phyloP scores from a whole-genome alignment of 2,888 invertebrate genomes.

The Idaea straminata region DNA sequence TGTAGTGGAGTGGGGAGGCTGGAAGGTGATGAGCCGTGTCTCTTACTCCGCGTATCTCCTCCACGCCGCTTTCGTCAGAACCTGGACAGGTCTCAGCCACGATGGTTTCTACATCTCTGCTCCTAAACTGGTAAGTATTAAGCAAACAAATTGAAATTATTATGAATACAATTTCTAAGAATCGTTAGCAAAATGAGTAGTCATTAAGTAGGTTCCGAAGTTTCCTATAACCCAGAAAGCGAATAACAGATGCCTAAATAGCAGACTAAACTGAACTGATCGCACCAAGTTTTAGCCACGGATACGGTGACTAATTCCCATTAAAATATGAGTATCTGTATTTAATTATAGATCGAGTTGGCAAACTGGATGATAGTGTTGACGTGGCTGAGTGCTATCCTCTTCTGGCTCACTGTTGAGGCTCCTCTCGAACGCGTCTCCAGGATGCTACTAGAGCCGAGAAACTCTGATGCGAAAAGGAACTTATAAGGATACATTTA shows the following conservation, averaged over 20 bases:
- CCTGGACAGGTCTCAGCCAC: conserved; percentile 5
- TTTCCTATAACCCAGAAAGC: too few species aligned
- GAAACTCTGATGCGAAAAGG: conserved; percentile 1
- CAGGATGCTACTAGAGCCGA: conserved; percentile 9
- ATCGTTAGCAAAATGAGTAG: too few species aligned
- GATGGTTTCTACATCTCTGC: neutral
- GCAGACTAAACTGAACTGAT: too few species aligned
- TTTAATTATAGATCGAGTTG: conserved; percentile 25
- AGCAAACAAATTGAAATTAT: neutral
- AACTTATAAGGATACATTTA: neutral
- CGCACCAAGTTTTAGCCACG: too few species aligned
- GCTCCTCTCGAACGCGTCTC: conserved; percentile 29
- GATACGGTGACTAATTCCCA: neutral
- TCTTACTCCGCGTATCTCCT: conserved; percentile 32
- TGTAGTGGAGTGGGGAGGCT: conserved; percentile 39
- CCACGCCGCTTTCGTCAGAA: conserved; percentile 20
- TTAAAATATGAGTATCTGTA: neutral
- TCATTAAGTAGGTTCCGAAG: too few species aligned
- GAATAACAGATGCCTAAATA: too few species aligned
- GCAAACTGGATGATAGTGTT: conserved; percentile 19
- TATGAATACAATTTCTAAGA: too few species aligned
- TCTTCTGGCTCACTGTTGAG: conserved; percentile 36
- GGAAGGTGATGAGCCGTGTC: conserved; percentile 28
- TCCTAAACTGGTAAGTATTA: conserved; percentile 14
- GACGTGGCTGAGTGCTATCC: conserved; percentile 26